Conservation (phyloP, 2,888 invertebrate genomes). For the Volucella inflata region DNA sequence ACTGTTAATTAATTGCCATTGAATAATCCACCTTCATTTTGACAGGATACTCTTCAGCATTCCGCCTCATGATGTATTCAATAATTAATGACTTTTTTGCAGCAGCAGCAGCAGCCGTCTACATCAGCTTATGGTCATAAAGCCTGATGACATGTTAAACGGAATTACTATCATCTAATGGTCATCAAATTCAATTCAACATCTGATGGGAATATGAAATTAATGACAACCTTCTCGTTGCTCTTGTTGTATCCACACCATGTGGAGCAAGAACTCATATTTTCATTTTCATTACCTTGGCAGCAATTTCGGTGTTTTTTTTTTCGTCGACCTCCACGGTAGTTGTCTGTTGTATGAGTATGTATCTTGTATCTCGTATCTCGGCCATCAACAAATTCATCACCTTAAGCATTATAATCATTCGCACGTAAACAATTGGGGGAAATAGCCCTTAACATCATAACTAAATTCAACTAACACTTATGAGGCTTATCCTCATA, state of each 20-base stretch:
- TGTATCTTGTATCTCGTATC: too few species aligned
- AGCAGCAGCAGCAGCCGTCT: background rate
- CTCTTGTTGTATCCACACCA: background rate
- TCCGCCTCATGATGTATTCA: background rate
- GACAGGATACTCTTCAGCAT: too few species aligned
- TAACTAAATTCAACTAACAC: slow-evolving; percentile 55
- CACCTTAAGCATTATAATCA: slow-evolving; percentile 55
- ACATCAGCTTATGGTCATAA: slow-evolving; percentile 24
- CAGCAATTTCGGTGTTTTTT: slow-evolving; percentile 1
- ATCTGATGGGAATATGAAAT: slow-evolving; percentile 43
- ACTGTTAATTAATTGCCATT: too few species aligned
- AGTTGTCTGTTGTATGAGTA: background rate
- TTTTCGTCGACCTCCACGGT: background rate
- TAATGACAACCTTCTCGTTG: background rate
- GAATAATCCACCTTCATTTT: too few species aligned
- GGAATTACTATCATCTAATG: slow-evolving; percentile 46
- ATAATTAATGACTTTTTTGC: slow-evolving; percentile 1
- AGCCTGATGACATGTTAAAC: slow-evolving; percentile 52
- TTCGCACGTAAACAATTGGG: slow-evolving; percentile 62
- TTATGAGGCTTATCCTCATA: slow-evolving; percentile 49
- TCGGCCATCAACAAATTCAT: slow-evolving; percentile 42
- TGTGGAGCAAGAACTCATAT: background rate
- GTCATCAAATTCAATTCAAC: slow-evolving; percentile 57
- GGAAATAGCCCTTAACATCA: slow-evolving; percentile 21
- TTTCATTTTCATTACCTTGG: slow-evolving; percentile 31